Evolutionary conservation across 2,113 vertebrate species (phyloP).

Genomic region (Grammomys dolichurus): DNA sequence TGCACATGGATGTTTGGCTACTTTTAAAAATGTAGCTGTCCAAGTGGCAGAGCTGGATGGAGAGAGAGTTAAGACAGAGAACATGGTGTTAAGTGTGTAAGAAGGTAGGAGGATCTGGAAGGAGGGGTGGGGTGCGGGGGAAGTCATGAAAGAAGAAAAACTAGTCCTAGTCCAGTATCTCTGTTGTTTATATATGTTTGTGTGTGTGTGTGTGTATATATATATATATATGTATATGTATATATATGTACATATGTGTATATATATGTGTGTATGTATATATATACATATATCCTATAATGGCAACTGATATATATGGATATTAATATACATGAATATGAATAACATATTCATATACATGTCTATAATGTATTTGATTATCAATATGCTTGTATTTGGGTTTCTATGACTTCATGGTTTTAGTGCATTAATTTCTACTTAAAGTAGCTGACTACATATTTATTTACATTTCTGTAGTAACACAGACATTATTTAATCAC

Average conservation of each 20-base stretch:
- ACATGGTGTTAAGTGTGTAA: not conserved
- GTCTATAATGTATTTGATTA: not conserved
- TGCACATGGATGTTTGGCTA: not conserved
- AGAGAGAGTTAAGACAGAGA: not conserved
- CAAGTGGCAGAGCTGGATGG: not conserved
- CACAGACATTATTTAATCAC: slow-evolving; percentile 46
- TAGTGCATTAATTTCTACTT: slow-evolving; percentile 33
- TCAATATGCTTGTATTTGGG: not conserved
- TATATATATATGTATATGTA: not conserved
- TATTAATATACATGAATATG: not conserved
- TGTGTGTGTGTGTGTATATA: not conserved
- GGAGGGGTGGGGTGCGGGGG: not conserved
- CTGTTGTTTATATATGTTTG: not conserved
- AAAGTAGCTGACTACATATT: not conserved
- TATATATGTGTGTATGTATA: not conserved
- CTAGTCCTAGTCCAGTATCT: not conserved
- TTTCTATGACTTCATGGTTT: slow-evolving; percentile 1
- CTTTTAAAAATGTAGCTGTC: not conserved
- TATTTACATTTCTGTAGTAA: slow-evolving; percentile 46
- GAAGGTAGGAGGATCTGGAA: not conserved
- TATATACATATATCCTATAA: not conserved
- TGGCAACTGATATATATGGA: not conserved
- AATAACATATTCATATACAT: not conserved
- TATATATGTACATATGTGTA: no score
- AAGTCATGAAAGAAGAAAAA: not conserved